Evolutionary conservation across 2,888 invertebrate species (phyloP), one percentile per base, ranked within the genome.

Genomic region (Myopa testacea): DNA sequence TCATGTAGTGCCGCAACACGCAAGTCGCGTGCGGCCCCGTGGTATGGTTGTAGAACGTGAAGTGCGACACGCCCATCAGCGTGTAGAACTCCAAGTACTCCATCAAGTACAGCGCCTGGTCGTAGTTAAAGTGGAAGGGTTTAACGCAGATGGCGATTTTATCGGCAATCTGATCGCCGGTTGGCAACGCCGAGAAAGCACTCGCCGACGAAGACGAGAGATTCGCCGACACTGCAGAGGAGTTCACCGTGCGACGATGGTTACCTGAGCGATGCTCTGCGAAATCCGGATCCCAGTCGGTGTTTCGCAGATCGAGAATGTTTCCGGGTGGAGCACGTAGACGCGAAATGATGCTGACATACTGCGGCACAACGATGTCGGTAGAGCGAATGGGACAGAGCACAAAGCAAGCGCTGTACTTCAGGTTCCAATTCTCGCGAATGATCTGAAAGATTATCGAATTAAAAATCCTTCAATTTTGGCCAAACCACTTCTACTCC

Each of bases 381-480:
- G 88, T 86, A 69, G 91, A 90, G 52, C 93, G 92, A 78, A 96
- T 90, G 10, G 95, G 93, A 84, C 97, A 97, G 80, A 96, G 90
- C 40, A 97, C 93, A 88, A 96, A 97, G 84, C 95, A 95, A 10
- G 97, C 97, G 87, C 96, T 96, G 90, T 96, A 97, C 87, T 96
- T 95, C 40, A 97, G 90, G 87, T 96, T 97, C 97, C 97, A 97
- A 87, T 97, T 97, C 88, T 97, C 97, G 37, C 96, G 92, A 78
- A 97, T 97, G 4, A 95, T 93, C 94, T 93, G 14, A 16, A 60
- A 26, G 19, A 55, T 34, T 45, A 7, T 16, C 58, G 16, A 71
- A 71, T 34, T 16, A 4, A 37, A 52, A 60, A n/a, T 34, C 34
- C 12, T 50, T n/a, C 19, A 6, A 73, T 26, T 74, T 19, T 58